Percentiles rank a stretch among this genome's conserved stretches.
These are phyloP conservation scores for Perdita meconis DNA, from an alignment of 2,888 invertebrate species.

Conservation along the genomic window DNA sequence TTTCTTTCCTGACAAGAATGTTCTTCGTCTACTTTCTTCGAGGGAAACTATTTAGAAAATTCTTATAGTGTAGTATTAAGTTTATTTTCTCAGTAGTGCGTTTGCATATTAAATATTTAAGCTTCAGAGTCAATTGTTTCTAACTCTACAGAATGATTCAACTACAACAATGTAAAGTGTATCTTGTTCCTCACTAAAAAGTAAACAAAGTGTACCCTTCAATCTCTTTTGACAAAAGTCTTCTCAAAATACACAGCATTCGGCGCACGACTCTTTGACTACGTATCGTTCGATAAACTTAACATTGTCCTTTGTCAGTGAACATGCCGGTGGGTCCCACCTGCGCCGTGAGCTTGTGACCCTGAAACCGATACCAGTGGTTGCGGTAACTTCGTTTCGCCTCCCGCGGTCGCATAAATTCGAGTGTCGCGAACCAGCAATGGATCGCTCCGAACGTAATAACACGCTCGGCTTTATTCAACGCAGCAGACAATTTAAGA, in stretches of 20 bases:
- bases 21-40: too few species aligned
- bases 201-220: neutral
- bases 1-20: too few species aligned
- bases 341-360: conserved; percentile 47
- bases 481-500: conserved; percentile 31
- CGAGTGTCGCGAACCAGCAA: conserved; percentile 54
- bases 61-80: too few species aligned
- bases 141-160: too few species aligned
- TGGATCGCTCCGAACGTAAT: conserved; percentile 52
- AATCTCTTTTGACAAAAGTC: neutral
- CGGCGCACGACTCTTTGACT: neutral
- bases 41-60: too few species aligned
- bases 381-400: conserved; percentile 59
- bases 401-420: conserved; percentile 59
- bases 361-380: conserved; percentile 57
- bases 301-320: conserved; percentile 4
- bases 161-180: too few species aligned
- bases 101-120: too few species aligned
- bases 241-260: neutral
- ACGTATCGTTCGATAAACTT: neutral
- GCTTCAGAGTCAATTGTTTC: too few species aligned
- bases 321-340: conserved; percentile 44
- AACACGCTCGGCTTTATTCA: conserved; percentile 45
- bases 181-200: neutral
- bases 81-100: too few species aligned